Evolutionary conservation across 2,888 invertebrate genomes (phyloP).

Genomic region (Lottia gigantea): DNA sequence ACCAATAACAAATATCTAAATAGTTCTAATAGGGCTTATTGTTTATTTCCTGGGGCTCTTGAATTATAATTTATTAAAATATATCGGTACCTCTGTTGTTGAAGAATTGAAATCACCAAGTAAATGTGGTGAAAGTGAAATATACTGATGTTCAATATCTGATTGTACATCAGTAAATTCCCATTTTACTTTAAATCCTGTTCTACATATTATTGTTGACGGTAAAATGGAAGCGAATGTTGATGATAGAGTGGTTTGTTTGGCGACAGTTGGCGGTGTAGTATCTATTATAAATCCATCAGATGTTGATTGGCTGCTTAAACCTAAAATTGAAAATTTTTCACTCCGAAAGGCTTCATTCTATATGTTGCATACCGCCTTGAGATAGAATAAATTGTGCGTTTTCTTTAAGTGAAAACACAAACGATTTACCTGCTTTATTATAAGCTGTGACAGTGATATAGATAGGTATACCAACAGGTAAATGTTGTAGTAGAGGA

Average conservation of each 20-base stretch:
- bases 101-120: constrained; percentile 20
- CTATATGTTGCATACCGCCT: too few relatives aligned
- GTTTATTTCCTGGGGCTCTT: too few relatives aligned
- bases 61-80: too few relatives aligned
- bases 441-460: constrained; percentile 36
- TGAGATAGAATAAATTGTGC: too few relatives aligned
- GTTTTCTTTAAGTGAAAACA: too few relatives aligned
- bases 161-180: constrained; percentile 25
- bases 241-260: constrained; percentile 14
- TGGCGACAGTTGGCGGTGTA: constrained; percentile 29
- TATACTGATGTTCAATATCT: constrained; percentile 19
- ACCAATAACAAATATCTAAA: too few relatives aligned
- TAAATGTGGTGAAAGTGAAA: constrained; percentile 25
- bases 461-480: constrained; percentile 30
- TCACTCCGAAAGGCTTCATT: too few relatives aligned
- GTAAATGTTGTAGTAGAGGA: constrained; percentile 18
- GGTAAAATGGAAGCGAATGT: constrained; percentile 25
- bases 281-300: constrained; percentile 40
- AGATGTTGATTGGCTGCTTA: constrained; percentile 31
- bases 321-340: constrained; percentile 9
- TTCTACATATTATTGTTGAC: constrained; percentile 18
- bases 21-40: too few relatives aligned
- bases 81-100: constrained; percentile 13
- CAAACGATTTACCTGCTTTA: constrained; percentile 33
- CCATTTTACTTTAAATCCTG: constrained; percentile 24